These are phyloP conservation scores for Lordiphosa andalusiaca DNA, from an alignment of 2,888 invertebrate species.

Conservation along the genomic window DNA sequence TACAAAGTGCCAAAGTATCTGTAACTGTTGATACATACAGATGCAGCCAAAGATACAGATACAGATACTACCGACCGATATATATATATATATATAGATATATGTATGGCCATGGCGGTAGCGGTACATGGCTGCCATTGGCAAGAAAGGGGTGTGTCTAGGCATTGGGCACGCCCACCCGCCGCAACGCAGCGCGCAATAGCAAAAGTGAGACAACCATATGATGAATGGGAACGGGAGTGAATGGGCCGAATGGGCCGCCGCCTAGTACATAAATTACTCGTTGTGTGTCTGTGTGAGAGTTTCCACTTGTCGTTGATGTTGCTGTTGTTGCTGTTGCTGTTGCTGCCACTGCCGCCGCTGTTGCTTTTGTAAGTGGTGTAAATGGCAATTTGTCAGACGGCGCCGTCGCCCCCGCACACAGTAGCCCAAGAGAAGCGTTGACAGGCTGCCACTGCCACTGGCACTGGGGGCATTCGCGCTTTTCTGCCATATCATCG, in stretches of 20 bases:
- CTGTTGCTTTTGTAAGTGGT: slow-evolving; percentile 63
- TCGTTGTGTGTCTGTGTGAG: slow-evolving; percentile 17
- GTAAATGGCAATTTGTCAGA: slow-evolving; percentile 73
- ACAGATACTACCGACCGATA: slow-evolving; percentile 11
- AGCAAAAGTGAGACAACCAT: slow-evolving; percentile 58
- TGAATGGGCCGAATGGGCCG: background rate
- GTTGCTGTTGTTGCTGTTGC: slow-evolving; percentile 12
- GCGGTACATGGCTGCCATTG: slow-evolving; percentile 62
- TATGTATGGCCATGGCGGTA: slow-evolving; percentile 15
- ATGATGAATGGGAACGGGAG: slow-evolving; percentile 11
- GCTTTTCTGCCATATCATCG: slow-evolving; percentile 73
- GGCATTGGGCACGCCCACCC: slow-evolving; percentile 53
- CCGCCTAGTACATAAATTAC: background rate
- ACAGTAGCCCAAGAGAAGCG: slow-evolving; percentile 51
- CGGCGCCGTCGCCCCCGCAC: slow-evolving; percentile 55
- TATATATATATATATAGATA: slow-evolving; percentile 10
- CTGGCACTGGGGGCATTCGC: slow-evolving; percentile 44
- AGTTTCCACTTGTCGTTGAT: slow-evolving; percentile 21
- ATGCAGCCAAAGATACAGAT: slow-evolving; percentile 7
- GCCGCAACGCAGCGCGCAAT: background rate
- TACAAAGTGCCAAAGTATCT: slow-evolving; percentile 47
- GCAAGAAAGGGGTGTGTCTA: slow-evolving; percentile 61
- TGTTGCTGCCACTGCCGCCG: slow-evolving; percentile 27
- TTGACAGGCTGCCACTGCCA: slow-evolving; percentile 50
- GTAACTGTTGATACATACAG: slow-evolving; percentile 31